Base-by-base conservation (phyloP, 2,113 vertebrate genomes). In the Etia nguti region DNA sequence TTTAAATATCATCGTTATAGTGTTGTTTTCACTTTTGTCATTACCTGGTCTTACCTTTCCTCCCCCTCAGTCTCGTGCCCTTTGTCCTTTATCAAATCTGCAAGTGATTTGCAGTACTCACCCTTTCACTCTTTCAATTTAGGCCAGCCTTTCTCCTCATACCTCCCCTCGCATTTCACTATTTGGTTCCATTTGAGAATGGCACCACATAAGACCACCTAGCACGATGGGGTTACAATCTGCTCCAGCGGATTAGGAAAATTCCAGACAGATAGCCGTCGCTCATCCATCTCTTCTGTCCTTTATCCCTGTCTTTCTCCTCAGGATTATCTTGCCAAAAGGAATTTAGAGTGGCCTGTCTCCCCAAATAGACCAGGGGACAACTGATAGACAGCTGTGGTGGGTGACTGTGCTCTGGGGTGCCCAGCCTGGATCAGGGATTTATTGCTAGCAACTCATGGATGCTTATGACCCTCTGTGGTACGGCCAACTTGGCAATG, bases 301-400 rank as follows among this genome's bases (percentile, higher is more conserved):
- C 73, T 73, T 91, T 86, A 93, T 93, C 91, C 89, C 68, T 86
- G 79, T 94, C 90, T 93, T 94, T 94, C 92, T 93, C 73, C 50
- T 80, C 41, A 7, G 94, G 95, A 96, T 96, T 96, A 96, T 94
- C 93, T 93, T 16, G 1, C 57, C 50, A 73, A 73, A 79, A 93
- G 92, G 94, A 94, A 95, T 95, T 94, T 89, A 91, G 93, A 95
- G 92, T 92, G 90, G 91, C 48, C 86, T 68, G 82, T 89, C 93
- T 94, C 93, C 93, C 92, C 87, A 94, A 95, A 96, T 95, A 96
- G 93, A 94, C 82, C n/a, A 31, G 75, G 70, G 85, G 87, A 93
- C 88, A 93, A 92, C 86, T 90, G 95, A 96, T 73, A 83, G 86
- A 94, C 93, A 94, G 92, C 94, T 94, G 90, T 89, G 86, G 80